Evolutionary conservation across 2,113 vertebrate genomes (phyloP), one percentile per base, ranked within the genome.

Genomic region (Hipposideros armiger): DNA sequence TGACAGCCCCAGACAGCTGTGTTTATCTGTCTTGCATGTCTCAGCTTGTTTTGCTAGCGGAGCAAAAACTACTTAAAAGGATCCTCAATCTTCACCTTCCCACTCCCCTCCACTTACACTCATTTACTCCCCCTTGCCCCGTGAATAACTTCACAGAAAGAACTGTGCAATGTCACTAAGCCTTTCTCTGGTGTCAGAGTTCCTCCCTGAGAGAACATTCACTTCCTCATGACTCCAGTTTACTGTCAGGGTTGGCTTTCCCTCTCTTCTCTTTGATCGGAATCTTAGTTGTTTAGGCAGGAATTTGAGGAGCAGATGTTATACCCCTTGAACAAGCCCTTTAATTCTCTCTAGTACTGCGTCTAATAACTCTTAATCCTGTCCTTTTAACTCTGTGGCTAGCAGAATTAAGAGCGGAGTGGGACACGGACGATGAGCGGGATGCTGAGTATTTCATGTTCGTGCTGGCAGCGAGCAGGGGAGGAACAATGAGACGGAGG

Each of bases 391-490:
- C 98, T 97, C 86, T 92, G 96, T 97, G 82, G 97, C 97, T 98
- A 96, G 98, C 95, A 95, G 98, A 98, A 95, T 96, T 98, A 98
- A 97, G 97, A 98, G 93, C 69, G 78, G 98, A 98, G 96, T 95
- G 94, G 88, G 87, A 97, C 92, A 97, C 95, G 98, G 95, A 98
- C 95, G 97, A 88, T 93, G 70, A 93, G 81, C 82, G 81, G 82
- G 62, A 77, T 97, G 97, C 97, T 95, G 96, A 96, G 82, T 97
- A 95, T 97, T 98, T 98, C 98, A 98, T 99, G 97, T 97, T 96
- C 94, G 60, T 98, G 97, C 98, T 96, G 98, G 93, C 95, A 95
- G 85, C 81, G 90, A 95, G 30, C 52, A 80, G 8, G 56, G 22
- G 62, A n/a, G 32, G 82, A 82, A 24, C 36, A 45, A 11, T 22